Evolutionary conservation across 1,140 invertebrate species (phyloP), one percentile per base, ranked within the genome.

Genomic region (Amphibalanus amphitrite): DNA sequence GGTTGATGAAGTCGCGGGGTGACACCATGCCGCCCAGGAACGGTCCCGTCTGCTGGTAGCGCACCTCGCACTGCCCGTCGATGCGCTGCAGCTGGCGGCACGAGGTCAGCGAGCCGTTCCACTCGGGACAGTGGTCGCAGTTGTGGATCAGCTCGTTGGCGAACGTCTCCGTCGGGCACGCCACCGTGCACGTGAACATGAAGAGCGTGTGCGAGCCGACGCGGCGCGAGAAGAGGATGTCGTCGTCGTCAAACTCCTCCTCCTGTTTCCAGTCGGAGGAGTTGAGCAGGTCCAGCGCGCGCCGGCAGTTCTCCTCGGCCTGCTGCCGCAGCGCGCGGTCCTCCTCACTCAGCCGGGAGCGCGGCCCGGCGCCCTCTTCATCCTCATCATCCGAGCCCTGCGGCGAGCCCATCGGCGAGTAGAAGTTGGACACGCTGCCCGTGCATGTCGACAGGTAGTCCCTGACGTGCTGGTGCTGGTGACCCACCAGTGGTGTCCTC

Each of bases 391-490:
- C 65, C 0, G 65, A 67, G n/a, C 65, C 65, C 1, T 26, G 10
- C 0, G 65, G 65, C 3, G 65, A 8, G 0, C 26, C 65, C 65
- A 67, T 67, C 28, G 65, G 65, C 3, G 65, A 67, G 65, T 67
- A 67, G 65, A 67, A 67, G n/a, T 67, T 67, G 20, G 65, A 10
- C 65, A 67, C 65, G 20, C 65, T 67, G 20, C 65, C 65, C 1
- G 65, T 67, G 65, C 65, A 67, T 28, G 65, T 67, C 10, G 65
- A 67, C 3, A 67, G 65, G 65, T 28, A 67, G n/a, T 67, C 65
- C 10, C 65, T 3, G 10, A 67, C 26, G 3, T 17, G 65, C 26
- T 28, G 65, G 23, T 59, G 47, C 10, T 13, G n/a, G 3, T 26
- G 65, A 28, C 10, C 26, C 3, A 28, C 26, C 65, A 67, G 26